phyloP scores from a whole-genome alignment of 2,888 invertebrate genomes.

The Adineta ricciae region DNA sequence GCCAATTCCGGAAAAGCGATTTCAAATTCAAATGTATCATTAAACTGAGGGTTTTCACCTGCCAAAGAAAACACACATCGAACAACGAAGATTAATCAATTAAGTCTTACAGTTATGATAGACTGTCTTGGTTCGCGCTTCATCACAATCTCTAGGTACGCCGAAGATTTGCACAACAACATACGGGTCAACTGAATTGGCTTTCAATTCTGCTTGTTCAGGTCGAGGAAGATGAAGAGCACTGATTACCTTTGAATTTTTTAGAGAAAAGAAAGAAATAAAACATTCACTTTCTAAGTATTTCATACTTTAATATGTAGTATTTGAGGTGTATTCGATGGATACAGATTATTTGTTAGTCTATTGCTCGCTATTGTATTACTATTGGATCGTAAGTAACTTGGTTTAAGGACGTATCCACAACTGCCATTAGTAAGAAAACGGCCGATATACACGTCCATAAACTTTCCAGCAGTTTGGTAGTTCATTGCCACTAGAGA shows the following conservation, averaged over 20 bases:
- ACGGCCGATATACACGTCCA: slow-evolving; percentile 57
- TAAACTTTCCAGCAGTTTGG: slow-evolving; percentile 57
- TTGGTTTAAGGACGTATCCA: slow-evolving; percentile 57
- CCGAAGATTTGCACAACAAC: slow-evolving; percentile 28
- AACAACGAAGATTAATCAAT: not conserved
- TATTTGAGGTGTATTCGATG: slow-evolving; percentile 2
- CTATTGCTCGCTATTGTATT: not conserved
- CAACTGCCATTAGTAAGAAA: slow-evolving; percentile 57
- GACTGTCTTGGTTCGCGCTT: slow-evolving; percentile 18
- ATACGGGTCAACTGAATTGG: slow-evolving; percentile 26
- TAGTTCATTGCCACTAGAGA: slow-evolving; percentile 55
- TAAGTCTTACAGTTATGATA: slow-evolving; percentile 53
- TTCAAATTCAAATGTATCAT: slow-evolving; percentile 58
- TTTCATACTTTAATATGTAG: not conserved
- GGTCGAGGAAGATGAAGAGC: slow-evolving; percentile 28
- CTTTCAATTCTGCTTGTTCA: slow-evolving; percentile 19
- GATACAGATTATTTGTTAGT: not conserved
- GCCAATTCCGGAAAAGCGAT: slow-evolving; percentile 57
- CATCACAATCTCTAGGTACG: slow-evolving; percentile 24
- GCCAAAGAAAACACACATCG: not conserved
- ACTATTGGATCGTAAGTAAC: slow-evolving; percentile 53
- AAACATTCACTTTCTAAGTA: not conserved
- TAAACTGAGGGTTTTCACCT: slow-evolving; percentile 56
- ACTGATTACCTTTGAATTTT: slow-evolving; percentile 24
- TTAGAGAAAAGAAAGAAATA: not conserved